A percentile compares a stretch with the other conserved stretches of the same genome.
phyloP scores from a whole-genome alignment of 2,797 vertebrate species.

The Falco naumanni region DNA sequence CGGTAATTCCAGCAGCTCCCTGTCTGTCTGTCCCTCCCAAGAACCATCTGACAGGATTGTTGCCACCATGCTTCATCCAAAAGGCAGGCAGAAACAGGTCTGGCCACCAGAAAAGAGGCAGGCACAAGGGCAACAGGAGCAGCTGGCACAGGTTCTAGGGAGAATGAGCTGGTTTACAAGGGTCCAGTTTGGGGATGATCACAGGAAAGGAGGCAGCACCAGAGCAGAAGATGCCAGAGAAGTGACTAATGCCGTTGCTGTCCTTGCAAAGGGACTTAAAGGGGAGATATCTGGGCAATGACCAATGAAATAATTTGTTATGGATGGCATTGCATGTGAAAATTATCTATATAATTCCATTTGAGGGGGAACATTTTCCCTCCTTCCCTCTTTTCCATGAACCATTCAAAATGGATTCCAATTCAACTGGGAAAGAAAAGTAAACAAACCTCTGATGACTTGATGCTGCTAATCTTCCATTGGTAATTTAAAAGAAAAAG shows the following conservation, averaged over 20 bases:
- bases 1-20: not conserved
- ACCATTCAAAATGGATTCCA: slow-evolving; percentile 36
- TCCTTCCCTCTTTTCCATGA: not conserved
- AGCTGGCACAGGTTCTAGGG: not conserved
- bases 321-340: slow-evolving; percentile 44
- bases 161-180: not conserved
- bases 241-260: slow-evolving; percentile 26
- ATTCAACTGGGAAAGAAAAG: slow-evolving; percentile 1
- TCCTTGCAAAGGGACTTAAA: slow-evolving; percentile 5
- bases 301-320: slow-evolving; percentile 58
- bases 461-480: not conserved
- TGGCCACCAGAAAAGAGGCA: not conserved
- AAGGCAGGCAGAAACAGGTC: not conserved
- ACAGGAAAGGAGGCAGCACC: not conserved
- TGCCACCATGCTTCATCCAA: not conserved
- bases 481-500: not conserved
- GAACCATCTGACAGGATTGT: not conserved
- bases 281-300: slow-evolving; percentile 1
- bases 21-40: not conserved
- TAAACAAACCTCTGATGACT: not conserved
- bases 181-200: not conserved
- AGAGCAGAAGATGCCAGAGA: slow-evolving; percentile 4
- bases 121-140: not conserved
- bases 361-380: not conserved
- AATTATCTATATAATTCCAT: slow-evolving; percentile 43